These are phyloP conservation scores for Lophura nycthemera DNA, from an alignment of 2,113 vertebrate genomes.

Conservation along the genomic window DNA sequence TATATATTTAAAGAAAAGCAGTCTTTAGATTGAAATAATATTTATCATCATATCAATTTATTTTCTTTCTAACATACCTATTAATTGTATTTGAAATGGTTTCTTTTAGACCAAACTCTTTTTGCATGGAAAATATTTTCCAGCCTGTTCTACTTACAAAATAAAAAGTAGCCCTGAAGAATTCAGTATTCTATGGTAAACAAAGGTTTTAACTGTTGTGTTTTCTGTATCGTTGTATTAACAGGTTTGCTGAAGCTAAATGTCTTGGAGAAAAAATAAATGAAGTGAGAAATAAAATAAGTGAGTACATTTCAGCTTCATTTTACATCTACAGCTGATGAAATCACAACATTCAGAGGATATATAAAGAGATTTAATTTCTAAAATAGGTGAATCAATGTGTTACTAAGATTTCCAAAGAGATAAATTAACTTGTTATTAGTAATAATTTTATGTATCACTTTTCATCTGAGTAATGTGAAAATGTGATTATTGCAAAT, in stretches of 20 bases:
- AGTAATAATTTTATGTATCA: background rate
- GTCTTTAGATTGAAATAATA: background rate
- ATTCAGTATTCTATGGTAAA: background rate
- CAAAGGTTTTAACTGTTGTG: background rate
- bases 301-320: conserved; percentile 80
- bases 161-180: background rate
- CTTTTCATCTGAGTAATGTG: background rate
- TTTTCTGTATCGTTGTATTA: background rate
- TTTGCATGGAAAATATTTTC: background rate
- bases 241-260: conserved; percentile 90
- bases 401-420: background rate
- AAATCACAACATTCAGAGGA: background rate
- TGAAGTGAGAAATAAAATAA: conserved; percentile 84
- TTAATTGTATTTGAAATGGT: background rate
- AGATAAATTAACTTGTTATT: background rate
- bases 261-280: conserved; percentile 85
- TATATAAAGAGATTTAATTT: background rate
- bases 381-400: background rate
- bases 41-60: background rate
- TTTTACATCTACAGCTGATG: background rate
- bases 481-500: background rate
- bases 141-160: background rate
- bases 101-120: background rate
- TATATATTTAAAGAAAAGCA: background rate
- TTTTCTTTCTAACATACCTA: background rate